Evolutionary conservation across 2,113 vertebrate genomes (phyloP), one percentile per base, ranked within the genome.

Genomic region (Pardalotus punctatus): DNA sequence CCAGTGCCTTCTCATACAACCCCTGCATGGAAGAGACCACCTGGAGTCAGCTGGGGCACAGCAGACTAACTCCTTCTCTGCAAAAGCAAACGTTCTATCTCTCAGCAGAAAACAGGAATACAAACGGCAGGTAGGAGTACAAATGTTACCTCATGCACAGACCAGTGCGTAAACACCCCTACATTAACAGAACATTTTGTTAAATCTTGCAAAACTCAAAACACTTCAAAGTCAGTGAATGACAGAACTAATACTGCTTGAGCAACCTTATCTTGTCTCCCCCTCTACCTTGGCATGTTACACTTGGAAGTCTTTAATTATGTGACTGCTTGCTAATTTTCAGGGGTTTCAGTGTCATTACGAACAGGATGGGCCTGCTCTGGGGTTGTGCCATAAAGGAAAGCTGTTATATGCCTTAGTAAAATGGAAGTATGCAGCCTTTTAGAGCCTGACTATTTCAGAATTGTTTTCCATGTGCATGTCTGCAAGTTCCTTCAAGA

Each of bases 1-100:
- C 97, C 88, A 99, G 96, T 0, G 98, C 98, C 54, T 97, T 97
- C 81, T 99, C 98, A 51, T 98, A 98, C 35, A 98, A 93, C 2
- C 98, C 98, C 99, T 99, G 95, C 38, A 92, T 14, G 82, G 38
- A 88, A 92, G 23, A 81, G 38, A 86, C 15, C 6, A 54, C 17
- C 35, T 17, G 1, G 2, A 74, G 71, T 92, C 76, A 88, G 38
- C 29, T 86, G 67, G 73, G 43, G 40, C 42, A 88, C 33, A 70
- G 58, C n/a, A 90, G 79, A 42, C 18, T 54, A 80, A 64, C 14
- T 23, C 23, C 20, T 69, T 40, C 78, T 42, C 27, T 73, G 28
- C 38, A n/a, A 66, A 70, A 31, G 67, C 33, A 78, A 69, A 42
- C 2, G 1, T 31, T 73, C 48, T 58, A 17, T 24, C 12, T 64